A percentile compares a stretch with the other conserved stretches of the same genome.
phyloP scores from a whole-genome alignment of 2,797 vertebrate genomes.

The Pterois miles region DNA sequence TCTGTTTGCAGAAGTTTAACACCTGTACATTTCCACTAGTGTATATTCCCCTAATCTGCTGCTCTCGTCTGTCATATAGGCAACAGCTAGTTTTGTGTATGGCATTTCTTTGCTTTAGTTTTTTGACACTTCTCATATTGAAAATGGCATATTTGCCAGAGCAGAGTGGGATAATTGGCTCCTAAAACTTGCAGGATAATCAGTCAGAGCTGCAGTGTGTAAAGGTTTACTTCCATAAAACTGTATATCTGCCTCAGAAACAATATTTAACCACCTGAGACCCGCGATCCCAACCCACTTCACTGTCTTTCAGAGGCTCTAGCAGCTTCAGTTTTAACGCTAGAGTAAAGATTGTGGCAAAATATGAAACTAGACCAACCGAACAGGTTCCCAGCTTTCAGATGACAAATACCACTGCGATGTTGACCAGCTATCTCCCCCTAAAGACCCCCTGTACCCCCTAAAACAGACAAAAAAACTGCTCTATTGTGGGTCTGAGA shows the following conservation, averaged over 20 bases:
- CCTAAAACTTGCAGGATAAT: slow-evolving; percentile 17
- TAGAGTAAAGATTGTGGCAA: too few species aligned
- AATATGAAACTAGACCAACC: too few species aligned
- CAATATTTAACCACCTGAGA: not conserved
- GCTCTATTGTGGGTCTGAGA: too few species aligned
- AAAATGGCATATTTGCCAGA: slow-evolving; percentile 34
- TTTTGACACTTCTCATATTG: slow-evolving; percentile 30
- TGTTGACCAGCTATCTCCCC: too few species aligned
- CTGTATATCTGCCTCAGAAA: not conserved
- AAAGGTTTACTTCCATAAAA: not conserved
- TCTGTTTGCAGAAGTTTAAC: slow-evolving; percentile 60
- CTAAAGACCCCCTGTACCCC: too few species aligned
- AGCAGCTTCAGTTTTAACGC: too few species aligned
- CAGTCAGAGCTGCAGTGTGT: not conserved
- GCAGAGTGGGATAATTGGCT: slow-evolving; percentile 36
- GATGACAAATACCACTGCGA: too few species aligned
- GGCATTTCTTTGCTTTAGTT: not conserved
- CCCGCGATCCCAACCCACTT: too few species aligned
- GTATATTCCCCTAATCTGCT: slow-evolving; percentile 46
- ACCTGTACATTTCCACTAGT: slow-evolving; percentile 54
- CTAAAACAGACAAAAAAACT: too few species aligned
- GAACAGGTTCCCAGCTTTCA: too few species aligned
- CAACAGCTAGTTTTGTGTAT: slow-evolving; percentile 44
- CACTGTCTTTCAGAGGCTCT: too few species aligned
- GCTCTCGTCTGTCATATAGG: slow-evolving; percentile 35